These are phyloP conservation scores for Tortrix viridana DNA, from an alignment of 2,888 invertebrate species.

Conservation along the genomic window DNA sequence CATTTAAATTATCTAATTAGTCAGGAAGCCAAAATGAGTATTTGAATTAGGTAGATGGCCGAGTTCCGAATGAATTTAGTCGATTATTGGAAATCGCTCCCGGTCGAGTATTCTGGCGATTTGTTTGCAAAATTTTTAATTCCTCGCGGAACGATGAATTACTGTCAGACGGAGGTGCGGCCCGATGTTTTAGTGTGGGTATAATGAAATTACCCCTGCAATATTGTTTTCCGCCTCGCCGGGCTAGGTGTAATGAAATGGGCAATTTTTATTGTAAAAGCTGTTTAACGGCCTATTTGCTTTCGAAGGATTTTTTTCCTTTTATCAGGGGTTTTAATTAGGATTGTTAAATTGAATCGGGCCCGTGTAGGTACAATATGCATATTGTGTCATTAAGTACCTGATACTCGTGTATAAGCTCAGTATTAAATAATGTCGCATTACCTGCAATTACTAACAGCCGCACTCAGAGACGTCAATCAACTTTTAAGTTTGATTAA, in stretches of 20 bases:
- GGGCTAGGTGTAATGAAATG: conserved; percentile 21
- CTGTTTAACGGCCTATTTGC: conserved; percentile 13
- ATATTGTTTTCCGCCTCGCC: conserved; percentile 14
- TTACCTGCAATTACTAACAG: no score
- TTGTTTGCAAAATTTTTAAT: conserved; percentile 55
- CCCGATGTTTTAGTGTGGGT: conserved; percentile 16
- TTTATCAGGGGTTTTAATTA: conserved; percentile 6
- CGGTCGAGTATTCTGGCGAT: conserved; percentile 47
- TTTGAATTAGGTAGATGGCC: conserved; percentile 43
- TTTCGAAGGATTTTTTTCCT: conserved; percentile 8
- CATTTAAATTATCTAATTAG: conserved; percentile 49
- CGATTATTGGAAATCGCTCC: conserved; percentile 55
- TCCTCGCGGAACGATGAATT: conserved; percentile 46
- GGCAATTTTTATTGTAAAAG: conserved; percentile 21
- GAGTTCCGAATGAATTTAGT: conserved; percentile 51
- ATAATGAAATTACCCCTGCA: conserved; percentile 19
- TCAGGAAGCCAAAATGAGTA: conserved; percentile 43
- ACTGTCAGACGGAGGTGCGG: conserved; percentile 10
- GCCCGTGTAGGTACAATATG: not conserved
- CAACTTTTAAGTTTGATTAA: no score
- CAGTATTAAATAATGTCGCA: no score
- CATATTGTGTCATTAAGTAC: no score
- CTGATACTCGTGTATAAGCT: no score
- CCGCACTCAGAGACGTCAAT: no score
- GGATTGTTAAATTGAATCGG: conserved; percentile 2